These are phyloP conservation scores for Actinopyga echinites DNA, from an alignment of 53 echinoderm and acorn worm genomes.

Conservation along the genomic window DNA sequence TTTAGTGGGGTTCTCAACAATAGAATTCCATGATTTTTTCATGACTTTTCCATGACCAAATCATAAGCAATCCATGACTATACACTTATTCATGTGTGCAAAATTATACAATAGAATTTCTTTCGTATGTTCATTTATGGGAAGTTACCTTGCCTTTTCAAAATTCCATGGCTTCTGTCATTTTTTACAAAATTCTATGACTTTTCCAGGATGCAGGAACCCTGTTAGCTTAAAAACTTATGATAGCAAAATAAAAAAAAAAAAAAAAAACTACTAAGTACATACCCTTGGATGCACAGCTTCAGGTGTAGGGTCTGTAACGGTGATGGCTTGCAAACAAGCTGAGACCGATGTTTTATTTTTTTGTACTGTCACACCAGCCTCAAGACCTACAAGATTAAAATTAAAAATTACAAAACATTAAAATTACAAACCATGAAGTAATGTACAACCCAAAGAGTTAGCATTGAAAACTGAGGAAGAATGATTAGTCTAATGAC, in stretches of 20 bases:
- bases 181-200: background rate
- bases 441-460: no score
- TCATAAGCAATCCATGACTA: no score
- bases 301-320: constrained; percentile 78
- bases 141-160: no score
- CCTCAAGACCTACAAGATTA: constrained; percentile 69
- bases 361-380: constrained; percentile 92
- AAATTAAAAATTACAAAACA: background rate
- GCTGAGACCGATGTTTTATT: constrained; percentile 86
- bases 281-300: constrained; percentile 87
- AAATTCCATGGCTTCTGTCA: no score
- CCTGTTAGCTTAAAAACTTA: background rate
- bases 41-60: no score
- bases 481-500: no score
- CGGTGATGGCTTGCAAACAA: constrained; percentile 82
- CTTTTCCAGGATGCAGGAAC: background rate
- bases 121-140: no score
- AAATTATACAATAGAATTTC: no score
- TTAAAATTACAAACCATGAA: background rate
- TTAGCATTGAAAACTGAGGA: no score
- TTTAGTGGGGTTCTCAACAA: no score
- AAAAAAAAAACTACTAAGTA: background rate
- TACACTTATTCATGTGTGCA: no score
- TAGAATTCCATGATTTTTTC: no score
- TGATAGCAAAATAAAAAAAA: background rate